These are phyloP conservation scores for Nycticebus coucang DNA, from an alignment of 2,113 vertebrate genomes.

Conservation along the genomic window DNA sequence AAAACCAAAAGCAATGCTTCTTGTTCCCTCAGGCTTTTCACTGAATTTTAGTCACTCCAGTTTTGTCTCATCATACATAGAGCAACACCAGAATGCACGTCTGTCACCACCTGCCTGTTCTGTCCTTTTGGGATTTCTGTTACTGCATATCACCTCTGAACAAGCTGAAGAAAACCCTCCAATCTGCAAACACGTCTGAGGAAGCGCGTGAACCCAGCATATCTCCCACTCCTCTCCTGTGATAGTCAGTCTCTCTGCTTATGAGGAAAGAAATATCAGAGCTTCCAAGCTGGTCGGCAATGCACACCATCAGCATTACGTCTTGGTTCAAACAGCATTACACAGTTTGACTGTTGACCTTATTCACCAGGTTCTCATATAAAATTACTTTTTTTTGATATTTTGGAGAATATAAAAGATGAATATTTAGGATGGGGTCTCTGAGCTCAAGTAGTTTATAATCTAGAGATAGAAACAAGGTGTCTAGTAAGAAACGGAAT, in stretches of 20 bases:
- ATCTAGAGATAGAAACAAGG: not conserved
- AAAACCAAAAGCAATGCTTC: not conserved
- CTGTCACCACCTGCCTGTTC: not conserved
- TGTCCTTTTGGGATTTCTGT: not conserved
- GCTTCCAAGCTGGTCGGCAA: not conserved
- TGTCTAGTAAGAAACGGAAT: not conserved
- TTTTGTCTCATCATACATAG: not conserved
- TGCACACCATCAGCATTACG: not conserved
- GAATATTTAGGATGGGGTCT: not conserved
- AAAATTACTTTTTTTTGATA: not conserved
- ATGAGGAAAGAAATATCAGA: not conserved
- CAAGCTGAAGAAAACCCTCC: not conserved
- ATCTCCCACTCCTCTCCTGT: not conserved
- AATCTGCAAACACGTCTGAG: not conserved
- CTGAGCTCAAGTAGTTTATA: not conserved
- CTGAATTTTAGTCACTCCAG: not conserved
- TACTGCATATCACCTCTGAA: not conserved
- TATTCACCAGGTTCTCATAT: not conserved
- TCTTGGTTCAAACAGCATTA: not conserved
- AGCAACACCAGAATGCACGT: not conserved
- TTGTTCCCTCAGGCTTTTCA: not conserved
- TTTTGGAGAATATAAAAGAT: not conserved
- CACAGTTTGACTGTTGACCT: not conserved
- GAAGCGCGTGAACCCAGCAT: rapidly evolving
- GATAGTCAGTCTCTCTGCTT: not conserved